These are phyloP conservation scores for Thereuonema tuberculata DNA, from an alignment of 1,140 invertebrate species.

Conservation along the genomic window DNA sequence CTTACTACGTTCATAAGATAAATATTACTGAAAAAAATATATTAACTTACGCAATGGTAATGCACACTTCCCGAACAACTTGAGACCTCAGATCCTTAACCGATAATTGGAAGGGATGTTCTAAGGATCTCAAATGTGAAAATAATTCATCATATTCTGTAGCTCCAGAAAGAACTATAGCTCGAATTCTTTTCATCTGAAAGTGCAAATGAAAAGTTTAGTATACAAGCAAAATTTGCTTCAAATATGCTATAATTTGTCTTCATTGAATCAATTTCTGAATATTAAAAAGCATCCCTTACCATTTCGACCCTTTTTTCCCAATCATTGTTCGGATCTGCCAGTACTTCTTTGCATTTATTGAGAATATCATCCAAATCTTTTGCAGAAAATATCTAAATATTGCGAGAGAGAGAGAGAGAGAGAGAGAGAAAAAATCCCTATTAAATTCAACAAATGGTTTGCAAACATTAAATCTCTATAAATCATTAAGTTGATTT, in stretches of 20 bases:
- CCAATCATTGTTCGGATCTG: slow-evolving; percentile 76
- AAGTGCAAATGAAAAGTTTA: background rate
- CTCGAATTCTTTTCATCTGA: slow-evolving; percentile 54
- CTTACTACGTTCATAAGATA: too few relatives aligned
- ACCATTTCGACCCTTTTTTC: slow-evolving; percentile 79
- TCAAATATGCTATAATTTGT: too few relatives aligned
- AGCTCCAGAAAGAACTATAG: slow-evolving; percentile 63
- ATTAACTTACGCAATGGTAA: slow-evolving; percentile 62
- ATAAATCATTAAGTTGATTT: too few relatives aligned
- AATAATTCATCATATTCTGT: slow-evolving; percentile 68
- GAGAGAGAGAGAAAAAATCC: too few relatives aligned
- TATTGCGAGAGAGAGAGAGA: slow-evolving; percentile 10
- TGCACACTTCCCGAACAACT: slow-evolving; percentile 86
- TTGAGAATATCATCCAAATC: slow-evolving; percentile 73
- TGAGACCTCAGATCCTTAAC: slow-evolving; percentile 78
- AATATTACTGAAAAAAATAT: too few relatives aligned
- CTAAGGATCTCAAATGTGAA: slow-evolving; percentile 58
- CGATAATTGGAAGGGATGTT: slow-evolving; percentile 62
- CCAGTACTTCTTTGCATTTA: slow-evolving; percentile 55
- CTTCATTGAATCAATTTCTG: background rate
- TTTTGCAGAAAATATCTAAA: slow-evolving; percentile 56
- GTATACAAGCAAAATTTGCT: too few relatives aligned
- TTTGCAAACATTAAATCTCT: too few relatives aligned
- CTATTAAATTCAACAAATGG: too few relatives aligned
- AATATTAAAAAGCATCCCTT: slow-evolving; percentile 29